These are phyloP conservation scores for Myocastor coypus DNA, from an alignment of 2,113 vertebrate genomes.

Conservation along the genomic window DNA sequence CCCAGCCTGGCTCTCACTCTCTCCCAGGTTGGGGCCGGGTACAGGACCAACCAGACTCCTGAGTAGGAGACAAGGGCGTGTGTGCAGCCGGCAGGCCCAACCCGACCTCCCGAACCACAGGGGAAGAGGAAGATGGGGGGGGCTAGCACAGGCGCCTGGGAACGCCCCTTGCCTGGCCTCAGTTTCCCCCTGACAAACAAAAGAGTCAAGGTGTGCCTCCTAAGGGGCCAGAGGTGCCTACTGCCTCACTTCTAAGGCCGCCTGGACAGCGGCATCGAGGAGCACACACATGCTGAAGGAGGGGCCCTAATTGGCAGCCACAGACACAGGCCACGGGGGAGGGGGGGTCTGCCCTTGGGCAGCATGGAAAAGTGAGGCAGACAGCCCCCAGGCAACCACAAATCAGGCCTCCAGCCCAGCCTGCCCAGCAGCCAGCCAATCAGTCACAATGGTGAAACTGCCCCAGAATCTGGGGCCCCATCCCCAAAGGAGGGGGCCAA, in stretches of 20 bases:
- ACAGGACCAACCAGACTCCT: background rate
- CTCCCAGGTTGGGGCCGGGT: background rate
- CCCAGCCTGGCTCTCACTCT: background rate
- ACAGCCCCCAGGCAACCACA: too few relatives aligned
- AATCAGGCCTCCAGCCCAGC: background rate
- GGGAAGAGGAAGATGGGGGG: fast-evolving
- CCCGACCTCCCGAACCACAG: fast-evolving
- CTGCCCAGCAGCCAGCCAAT: background rate
- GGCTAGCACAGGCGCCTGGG: too few relatives aligned
- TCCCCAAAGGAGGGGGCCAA: background rate
- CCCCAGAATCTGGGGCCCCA: background rate
- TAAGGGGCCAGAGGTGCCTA: background rate
- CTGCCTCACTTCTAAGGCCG: background rate
- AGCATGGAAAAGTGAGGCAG: background rate
- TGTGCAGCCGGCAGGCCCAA: background rate
- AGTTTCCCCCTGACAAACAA: background rate
- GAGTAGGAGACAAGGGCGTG: background rate
- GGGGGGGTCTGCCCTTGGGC: background rate
- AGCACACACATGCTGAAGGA: background rate
- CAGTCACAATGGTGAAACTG: background rate
- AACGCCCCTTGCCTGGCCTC: background rate
- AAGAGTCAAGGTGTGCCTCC: background rate
- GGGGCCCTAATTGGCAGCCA: background rate
- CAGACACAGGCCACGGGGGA: background rate
- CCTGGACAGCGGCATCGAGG: fast-evolving